Base-by-base conservation (phyloP, 2,113 vertebrate species). In the Tachuris rubrigastra region DNA sequence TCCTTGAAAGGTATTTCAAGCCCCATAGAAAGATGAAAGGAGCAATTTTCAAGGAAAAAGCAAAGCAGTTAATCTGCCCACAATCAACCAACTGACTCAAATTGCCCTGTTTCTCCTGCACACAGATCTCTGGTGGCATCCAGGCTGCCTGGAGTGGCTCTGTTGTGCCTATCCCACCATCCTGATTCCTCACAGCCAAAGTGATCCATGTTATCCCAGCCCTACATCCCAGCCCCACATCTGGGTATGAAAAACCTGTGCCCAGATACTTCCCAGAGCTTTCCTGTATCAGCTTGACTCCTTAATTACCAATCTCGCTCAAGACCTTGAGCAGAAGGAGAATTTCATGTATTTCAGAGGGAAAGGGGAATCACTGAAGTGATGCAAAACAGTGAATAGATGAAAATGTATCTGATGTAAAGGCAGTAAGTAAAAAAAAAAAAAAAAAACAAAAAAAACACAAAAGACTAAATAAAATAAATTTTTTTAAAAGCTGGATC, bases 91-190 rank as follows among this genome's bases (percentile, higher is more conserved):
- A 8, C 7, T 20, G 12, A 8, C 9, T 53, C 39, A 25, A 42
- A 27, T 9, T 4, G 27, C 53, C 49, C 30, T 3, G 1, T 28
- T 62, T 41, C 39, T 53, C 30, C 11, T 4, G 31, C 56, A 22
- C 8, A 9, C 25, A 47, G 21, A 6, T 19, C 10, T 2, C 35
- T 8, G 10, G 8, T 1, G 1, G 28, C 49, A 46, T 3, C 50
- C 71, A 58, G 49, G 23, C 28, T 41, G 62, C 24, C 5, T 25
- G 23, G 44, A 31, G 35, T 3, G 8, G 49, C 37, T 74, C 60
- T 27, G 21, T 6, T 7, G 18, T 12, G 9, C 42, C 21, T 30
- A 12, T 12, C 39, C 37, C 27, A 8, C 23, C n/a, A 19, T 17
- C 47, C 33, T 15, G 33, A 14, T 27, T 35, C 60, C 37, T 49